Evolutionary conservation across 2,113 vertebrate species (phyloP).

Genomic region (Cyanoderma ruficeps): DNA sequence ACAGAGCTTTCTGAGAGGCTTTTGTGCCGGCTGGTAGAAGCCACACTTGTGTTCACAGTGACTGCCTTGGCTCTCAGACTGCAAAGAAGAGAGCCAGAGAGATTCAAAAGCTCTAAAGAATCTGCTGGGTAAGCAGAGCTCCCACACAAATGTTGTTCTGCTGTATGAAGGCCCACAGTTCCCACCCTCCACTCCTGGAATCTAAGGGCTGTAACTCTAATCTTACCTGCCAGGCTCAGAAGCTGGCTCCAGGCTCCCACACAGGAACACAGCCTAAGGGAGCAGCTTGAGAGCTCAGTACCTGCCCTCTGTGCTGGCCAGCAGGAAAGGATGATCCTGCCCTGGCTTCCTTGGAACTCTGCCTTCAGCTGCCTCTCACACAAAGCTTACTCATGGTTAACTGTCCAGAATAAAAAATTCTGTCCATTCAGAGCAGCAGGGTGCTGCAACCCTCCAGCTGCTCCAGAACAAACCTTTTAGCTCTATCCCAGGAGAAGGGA

Average conservation of each 20-base stretch:
- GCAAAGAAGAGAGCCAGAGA: background rate
- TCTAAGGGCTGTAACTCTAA: too few species aligned
- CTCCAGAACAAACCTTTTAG: background rate
- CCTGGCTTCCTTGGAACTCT: background rate
- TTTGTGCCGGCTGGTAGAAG: background rate
- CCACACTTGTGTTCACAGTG: background rate
- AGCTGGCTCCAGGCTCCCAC: background rate
- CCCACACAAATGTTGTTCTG: background rate
- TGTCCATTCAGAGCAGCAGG: background rate
- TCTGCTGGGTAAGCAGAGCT: background rate
- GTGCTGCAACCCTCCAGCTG: background rate
- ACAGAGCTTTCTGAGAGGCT: background rate
- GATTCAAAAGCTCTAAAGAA: background rate
- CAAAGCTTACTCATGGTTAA: background rate
- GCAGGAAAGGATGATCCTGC: background rate
- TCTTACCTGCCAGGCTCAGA: background rate
- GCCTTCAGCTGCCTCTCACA: background rate
- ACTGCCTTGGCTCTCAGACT: background rate
- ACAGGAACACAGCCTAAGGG: accelerated
- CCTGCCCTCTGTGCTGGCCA: background rate
- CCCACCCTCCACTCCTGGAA: background rate
- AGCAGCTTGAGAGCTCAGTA: background rate
- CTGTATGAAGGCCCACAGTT: background rate
- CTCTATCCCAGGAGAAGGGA: background rate
- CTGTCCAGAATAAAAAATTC: background rate